These are phyloP conservation scores for Macrosoma leucophasiata DNA, from an alignment of 2,888 invertebrate species.

Conservation along the genomic window DNA sequence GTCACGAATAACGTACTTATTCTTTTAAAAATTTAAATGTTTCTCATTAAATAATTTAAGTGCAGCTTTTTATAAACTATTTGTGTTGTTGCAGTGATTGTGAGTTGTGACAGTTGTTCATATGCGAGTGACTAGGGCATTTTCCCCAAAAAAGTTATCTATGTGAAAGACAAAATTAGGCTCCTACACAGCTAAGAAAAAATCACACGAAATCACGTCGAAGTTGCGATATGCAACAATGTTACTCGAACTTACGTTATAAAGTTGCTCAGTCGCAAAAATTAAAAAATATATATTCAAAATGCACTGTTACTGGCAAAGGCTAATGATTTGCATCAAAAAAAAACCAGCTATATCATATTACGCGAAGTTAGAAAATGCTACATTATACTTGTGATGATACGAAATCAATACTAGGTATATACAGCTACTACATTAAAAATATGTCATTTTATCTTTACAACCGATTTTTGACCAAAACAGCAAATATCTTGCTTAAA, in stretches of 20 bases:
- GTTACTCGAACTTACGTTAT: slow-evolving; percentile 19
- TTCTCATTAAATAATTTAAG: too few relatives aligned
- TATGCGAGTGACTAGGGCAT: too few relatives aligned
- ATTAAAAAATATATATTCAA: slow-evolving; percentile 34
- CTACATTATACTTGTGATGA: slow-evolving; percentile 26
- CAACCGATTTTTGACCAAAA: slow-evolving; percentile 25
- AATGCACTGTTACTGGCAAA: slow-evolving; percentile 70
- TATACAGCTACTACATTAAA: slow-evolving; percentile 10
- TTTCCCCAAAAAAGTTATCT: too few relatives aligned
- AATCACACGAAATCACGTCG: slow-evolving; percentile 1
- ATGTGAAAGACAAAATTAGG: slow-evolving; percentile 21
- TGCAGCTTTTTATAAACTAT: too few relatives aligned
- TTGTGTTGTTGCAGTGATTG: too few relatives aligned
- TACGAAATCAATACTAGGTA: slow-evolving; percentile 19
- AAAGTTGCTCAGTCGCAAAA: slow-evolving; percentile 41
- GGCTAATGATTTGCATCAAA: too few relatives aligned
- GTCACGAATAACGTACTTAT: too few relatives aligned
- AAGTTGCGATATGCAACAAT: too few relatives aligned
- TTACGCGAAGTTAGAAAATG: slow-evolving; percentile 10
- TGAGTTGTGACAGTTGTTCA: too few relatives aligned
- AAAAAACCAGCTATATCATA: slow-evolving; percentile 4
- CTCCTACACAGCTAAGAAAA: slow-evolving; percentile 18
- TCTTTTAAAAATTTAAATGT: too few relatives aligned
- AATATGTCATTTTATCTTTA: slow-evolving; percentile 19
- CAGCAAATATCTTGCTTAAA: slow-evolving; percentile 23